Percentiles rank a stretch among this genome's conserved stretches.
phyloP scores from a whole-genome alignment of 2,113 vertebrate species.

The Gymnogyps californianus region DNA sequence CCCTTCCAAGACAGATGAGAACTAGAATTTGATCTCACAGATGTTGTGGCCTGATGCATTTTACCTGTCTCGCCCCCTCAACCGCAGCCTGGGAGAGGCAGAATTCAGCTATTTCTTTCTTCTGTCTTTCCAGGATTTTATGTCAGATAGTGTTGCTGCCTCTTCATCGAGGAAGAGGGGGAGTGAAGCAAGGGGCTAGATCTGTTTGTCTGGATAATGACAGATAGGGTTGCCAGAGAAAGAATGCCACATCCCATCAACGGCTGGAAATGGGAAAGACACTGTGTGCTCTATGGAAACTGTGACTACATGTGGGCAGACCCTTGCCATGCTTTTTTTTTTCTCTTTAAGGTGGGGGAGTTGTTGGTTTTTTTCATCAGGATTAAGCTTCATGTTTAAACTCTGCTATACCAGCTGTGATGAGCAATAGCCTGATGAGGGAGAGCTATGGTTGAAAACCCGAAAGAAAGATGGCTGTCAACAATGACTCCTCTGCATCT shows the following conservation, averaged over 20 bases:
- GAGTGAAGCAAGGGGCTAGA: neutral
- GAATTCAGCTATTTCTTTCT: neutral
- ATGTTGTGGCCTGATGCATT: neutral
- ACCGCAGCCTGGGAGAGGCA: neutral
- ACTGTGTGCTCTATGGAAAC: neutral
- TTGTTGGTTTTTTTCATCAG: neutral
- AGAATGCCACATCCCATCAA: neutral
- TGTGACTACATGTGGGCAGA: neutral
- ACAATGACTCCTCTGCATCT: neutral
- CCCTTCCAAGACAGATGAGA: neutral
- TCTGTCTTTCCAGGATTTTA: neutral
- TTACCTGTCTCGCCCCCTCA: conserved; percentile 32
- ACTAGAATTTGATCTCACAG: neutral
- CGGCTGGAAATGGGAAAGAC: neutral
- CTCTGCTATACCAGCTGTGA: neutral
- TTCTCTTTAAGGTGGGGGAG: neutral
- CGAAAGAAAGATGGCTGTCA: neutral
- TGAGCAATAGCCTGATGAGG: neutral
- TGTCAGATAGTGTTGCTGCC: neutral
- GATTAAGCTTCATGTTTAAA: neutral
- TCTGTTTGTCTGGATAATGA: neutral
- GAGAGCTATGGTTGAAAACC: neutral
- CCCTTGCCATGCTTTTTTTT: neutral
- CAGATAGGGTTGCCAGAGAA: neutral
- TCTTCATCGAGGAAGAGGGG: neutral